Evolutionary conservation across 2,888 invertebrate genomes (phyloP), one percentile per base, ranked within the genome.

Genomic region (Drosophila nigritarsus): DNA sequence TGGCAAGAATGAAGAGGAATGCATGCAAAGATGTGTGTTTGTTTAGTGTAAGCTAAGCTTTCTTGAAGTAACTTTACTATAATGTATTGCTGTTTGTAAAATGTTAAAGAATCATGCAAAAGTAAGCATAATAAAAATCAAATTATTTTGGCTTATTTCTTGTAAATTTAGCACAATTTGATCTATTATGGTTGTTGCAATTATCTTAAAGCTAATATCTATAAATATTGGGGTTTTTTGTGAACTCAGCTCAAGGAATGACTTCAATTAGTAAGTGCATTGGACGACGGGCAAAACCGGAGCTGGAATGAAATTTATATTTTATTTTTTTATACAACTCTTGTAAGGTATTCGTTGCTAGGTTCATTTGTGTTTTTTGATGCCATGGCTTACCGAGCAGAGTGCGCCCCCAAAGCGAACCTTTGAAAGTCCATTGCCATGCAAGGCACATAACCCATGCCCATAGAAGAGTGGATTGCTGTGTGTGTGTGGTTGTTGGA

Each of bases 391-490:
- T 75, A 70, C 62, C 62, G 79, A 53, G 79, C 79, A 64, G 51
- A 69, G 62, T 75, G 79, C 58, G 70, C 49, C 58, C 34, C 55
- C 69, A 15, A 61, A 75, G 66, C 63, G 48, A 56, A 40, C 65
- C 64, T 75, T 71, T 73, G 66, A 66, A 67, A 71, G 65, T 68
- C 56, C 68, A 83, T 86, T 83, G 87, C 63, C 71, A 87, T 83
- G 85, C 87, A 60, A 75, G 49, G 65, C 80, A 78, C 79, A 70
- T 51, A 75, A 50, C 30, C 61, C 48, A 59, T 50, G 42, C 42
- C 48, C 64, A 64, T 56, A 60, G 54, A 72, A 36, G 64, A 34
- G 15, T 42, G 42, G 29, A 62, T 40, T 62, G 30, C 38, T n/a
- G 27, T 36, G 30, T 11, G 29, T 42, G 34, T 53, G 18, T 11